Conservation (phyloP, 2,113 vertebrate species). For the Smithornis capensis region DNA sequence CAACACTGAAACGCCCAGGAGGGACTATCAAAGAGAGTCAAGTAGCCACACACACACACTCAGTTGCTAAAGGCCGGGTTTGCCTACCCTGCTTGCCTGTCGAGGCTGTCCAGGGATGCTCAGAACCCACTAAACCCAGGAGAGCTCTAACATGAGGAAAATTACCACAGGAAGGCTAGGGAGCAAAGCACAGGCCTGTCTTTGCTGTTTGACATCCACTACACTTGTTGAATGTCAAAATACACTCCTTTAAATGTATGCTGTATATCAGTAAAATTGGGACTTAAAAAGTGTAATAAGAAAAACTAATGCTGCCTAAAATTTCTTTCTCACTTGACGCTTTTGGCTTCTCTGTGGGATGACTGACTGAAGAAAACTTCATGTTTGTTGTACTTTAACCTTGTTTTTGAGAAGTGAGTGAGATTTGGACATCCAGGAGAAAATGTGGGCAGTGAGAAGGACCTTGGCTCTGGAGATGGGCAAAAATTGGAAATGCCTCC, state of each 20-base stretch:
- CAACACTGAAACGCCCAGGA: neutral
- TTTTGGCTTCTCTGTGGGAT: neutral
- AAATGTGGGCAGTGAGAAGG: neutral
- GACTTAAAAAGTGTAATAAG: neutral
- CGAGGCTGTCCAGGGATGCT: neutral
- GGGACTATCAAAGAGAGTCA: neutral
- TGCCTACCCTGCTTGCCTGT: accelerated
- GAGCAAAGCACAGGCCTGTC: neutral
- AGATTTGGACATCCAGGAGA: neutral
- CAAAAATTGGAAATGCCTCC: neutral
- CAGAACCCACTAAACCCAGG: neutral
- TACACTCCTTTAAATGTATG: neutral
- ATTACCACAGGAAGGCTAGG: neutral
- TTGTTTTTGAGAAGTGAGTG: neutral
- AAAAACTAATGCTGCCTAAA: accelerated
- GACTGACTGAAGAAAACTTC: neutral
- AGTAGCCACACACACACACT: slow-evolving; percentile 44
- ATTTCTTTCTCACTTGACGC: neutral
- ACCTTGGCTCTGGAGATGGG: neutral
- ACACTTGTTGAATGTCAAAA: neutral
- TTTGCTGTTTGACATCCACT: neutral
- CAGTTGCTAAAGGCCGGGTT: accelerated
- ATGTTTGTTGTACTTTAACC: neutral
- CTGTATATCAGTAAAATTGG: neutral
- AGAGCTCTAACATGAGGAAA: neutral